Percentiles rank a stretch among this genome's conserved stretches.
phyloP scores from a whole-genome alignment of 2,888 invertebrate genomes.

The Chloroclysta siterata region DNA sequence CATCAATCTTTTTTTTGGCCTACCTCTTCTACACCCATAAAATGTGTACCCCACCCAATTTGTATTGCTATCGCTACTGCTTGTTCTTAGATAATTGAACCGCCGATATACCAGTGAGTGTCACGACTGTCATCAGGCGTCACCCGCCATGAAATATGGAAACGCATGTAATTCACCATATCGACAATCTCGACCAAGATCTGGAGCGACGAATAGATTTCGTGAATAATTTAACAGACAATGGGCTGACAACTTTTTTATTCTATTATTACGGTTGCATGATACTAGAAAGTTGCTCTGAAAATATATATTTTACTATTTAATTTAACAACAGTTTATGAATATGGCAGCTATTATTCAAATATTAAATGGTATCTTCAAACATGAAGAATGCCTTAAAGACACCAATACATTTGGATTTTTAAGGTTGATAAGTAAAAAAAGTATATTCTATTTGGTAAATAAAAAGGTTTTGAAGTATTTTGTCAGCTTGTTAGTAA shows the following conservation, averaged over 20 bases:
- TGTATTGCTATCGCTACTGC: too few species aligned
- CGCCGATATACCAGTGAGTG: conserved; percentile 53
- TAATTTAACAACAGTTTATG: too few species aligned
- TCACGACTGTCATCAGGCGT: conserved; percentile 80
- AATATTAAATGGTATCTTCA: too few species aligned
- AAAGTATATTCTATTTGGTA: not conserved
- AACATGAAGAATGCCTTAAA: too few species aligned
- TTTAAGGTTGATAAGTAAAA: too few species aligned
- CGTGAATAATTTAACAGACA: conserved; percentile 82
- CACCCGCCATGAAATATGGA: conserved; percentile 69
- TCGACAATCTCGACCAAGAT: conserved; percentile 75
- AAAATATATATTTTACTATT: not conserved
- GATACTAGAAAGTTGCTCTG: conserved; percentile 45
- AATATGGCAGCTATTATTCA: too few species aligned
- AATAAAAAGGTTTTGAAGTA: conserved; percentile 20
- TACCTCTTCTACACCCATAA: too few species aligned
- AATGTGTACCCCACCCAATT: too few species aligned
- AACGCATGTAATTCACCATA: conserved; percentile 74
- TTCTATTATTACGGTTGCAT: conserved; percentile 53
- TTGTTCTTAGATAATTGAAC: too few species aligned
- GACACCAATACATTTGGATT: too few species aligned
- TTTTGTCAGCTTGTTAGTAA: conserved; percentile 37
- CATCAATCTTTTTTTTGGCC: too few species aligned
- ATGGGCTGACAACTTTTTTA: conserved; percentile 74
- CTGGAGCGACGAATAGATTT: conserved; percentile 76